These are phyloP conservation scores for Ectemnius continuus DNA, from an alignment of 2,888 invertebrate species.

Conservation along the genomic window DNA sequence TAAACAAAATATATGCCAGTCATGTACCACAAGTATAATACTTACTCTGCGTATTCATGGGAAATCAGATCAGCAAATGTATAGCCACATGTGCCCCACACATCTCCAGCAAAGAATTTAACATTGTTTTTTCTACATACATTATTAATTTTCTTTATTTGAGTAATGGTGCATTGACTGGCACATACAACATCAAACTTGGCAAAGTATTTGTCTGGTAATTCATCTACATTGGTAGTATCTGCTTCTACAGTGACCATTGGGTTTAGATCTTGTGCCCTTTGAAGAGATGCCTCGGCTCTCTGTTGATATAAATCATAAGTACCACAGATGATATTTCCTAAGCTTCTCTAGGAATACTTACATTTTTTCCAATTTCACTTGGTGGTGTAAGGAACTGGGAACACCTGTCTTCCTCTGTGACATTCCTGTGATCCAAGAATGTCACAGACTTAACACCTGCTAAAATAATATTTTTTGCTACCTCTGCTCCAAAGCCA, in stretches of 20 bases:
- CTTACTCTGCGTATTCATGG: constrained; percentile 89
- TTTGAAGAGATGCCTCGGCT: constrained; percentile 88
- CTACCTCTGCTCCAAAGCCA: constrained; percentile 96
- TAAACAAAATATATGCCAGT: not conserved
- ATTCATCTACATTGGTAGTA: constrained; percentile 82
- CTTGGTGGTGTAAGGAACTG: constrained; percentile 90
- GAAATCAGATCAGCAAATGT: constrained; percentile 93
- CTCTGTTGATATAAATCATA: constrained; percentile 79
- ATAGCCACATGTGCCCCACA: constrained; percentile 96
- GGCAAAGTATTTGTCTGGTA: constrained; percentile 86
- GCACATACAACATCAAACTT: constrained; percentile 91
- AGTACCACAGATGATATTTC: not conserved
- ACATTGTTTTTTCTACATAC: constrained; percentile 86
- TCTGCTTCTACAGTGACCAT: constrained; percentile 91
- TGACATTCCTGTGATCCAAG: constrained; percentile 87
- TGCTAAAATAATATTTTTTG: constrained; percentile 95
- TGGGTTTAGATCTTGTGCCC: constrained; percentile 93
- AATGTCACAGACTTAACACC: constrained; percentile 94
- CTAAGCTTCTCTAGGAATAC: constrained; percentile 51
- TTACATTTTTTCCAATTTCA: constrained; percentile 87
- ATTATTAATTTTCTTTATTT: constrained; percentile 86
- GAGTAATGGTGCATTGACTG: constrained; percentile 85
- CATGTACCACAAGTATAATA: constrained; percentile 44
- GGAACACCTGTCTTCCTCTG: constrained; percentile 86
- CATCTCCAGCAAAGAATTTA: constrained; percentile 93